Evolutionary conservation across 2,113 vertebrate genomes (phyloP).

Genomic region (Tachysurus fulvidraco): DNA sequence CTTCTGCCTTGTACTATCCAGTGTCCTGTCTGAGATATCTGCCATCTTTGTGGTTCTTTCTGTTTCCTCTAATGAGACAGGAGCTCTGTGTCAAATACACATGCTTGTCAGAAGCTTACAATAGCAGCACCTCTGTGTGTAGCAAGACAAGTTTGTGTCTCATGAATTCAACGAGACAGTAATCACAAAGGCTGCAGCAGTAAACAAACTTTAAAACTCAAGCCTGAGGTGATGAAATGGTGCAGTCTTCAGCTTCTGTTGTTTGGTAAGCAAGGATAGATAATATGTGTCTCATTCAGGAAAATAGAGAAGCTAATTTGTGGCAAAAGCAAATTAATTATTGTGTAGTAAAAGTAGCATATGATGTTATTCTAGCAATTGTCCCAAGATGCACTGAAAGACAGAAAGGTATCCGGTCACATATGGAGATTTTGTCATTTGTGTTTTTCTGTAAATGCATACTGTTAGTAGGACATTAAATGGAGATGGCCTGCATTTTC

Average conservation of each 20-base stretch:
- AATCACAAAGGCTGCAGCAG: slow-evolving; percentile 23
- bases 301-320: not conserved
- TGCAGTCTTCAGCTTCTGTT: slow-evolving; percentile 24
- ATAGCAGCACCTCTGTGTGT: slow-evolving; percentile 35
- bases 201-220: slow-evolving; percentile 43
- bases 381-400: not conserved
- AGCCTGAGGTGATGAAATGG: slow-evolving; percentile 41
- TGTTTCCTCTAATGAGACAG: slow-evolving; percentile 51
- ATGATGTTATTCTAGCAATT: not conserved
- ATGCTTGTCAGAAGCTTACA: slow-evolving; percentile 46
- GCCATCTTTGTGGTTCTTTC: slow-evolving; percentile 49
- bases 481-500: slow-evolving; percentile 36
- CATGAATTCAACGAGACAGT: slow-evolving; percentile 41
- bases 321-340: not conserved
- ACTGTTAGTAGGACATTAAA: slow-evolving; percentile 43
- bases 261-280: slow-evolving; percentile 7
- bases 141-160: slow-evolving; percentile 34
- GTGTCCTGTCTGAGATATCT: slow-evolving; percentile 45
- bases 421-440: not conserved
- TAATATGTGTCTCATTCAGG: not conserved
- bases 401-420: not conserved
- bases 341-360: not conserved
- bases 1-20: slow-evolving; percentile 63
- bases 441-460: slow-evolving; percentile 19
- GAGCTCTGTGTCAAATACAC: slow-evolving; percentile 56